These are phyloP conservation scores for Hemibagrus wyckioides DNA, from an alignment of 2,113 vertebrate genomes.

Conservation along the genomic window DNA sequence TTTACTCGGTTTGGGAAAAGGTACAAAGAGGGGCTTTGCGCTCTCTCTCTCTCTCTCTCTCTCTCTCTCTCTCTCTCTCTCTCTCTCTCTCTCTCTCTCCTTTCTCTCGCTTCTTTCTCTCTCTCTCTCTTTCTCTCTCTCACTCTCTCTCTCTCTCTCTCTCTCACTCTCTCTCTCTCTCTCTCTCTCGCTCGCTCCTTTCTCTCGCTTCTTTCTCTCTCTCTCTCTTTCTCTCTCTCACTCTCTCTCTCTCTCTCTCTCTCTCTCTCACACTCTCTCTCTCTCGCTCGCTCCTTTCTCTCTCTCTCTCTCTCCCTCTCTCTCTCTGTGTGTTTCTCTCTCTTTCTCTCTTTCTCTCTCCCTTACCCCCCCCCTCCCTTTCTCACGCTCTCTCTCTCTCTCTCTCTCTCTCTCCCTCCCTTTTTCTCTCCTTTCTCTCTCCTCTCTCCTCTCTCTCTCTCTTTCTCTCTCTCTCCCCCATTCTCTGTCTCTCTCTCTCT, in stretches of 20 bases:
- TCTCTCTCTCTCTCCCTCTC: background rate
- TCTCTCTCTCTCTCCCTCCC: background rate
- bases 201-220: background rate
- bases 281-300: background rate
- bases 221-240: background rate
- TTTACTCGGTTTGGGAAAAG: slow-evolving; percentile 75
- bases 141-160: background rate
- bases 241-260: background rate
- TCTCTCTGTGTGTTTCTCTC: no score
- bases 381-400: background rate
- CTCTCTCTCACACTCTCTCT: background rate
- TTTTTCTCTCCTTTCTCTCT: background rate
- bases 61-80: background rate
- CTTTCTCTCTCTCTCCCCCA: background rate
- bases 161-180: background rate
- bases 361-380: background rate
- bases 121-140: background rate
- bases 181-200: background rate
- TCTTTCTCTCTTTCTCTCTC: background rate
- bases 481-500: background rate
- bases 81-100: no score
- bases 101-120: background rate
- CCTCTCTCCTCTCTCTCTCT: background rate
- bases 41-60: background rate
- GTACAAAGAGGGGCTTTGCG: slow-evolving; percentile 53